Base-by-base conservation (phyloP, 35 echinoderm and acorn worm genomes). In the Strongylocentrotus purpuratus region DNA sequence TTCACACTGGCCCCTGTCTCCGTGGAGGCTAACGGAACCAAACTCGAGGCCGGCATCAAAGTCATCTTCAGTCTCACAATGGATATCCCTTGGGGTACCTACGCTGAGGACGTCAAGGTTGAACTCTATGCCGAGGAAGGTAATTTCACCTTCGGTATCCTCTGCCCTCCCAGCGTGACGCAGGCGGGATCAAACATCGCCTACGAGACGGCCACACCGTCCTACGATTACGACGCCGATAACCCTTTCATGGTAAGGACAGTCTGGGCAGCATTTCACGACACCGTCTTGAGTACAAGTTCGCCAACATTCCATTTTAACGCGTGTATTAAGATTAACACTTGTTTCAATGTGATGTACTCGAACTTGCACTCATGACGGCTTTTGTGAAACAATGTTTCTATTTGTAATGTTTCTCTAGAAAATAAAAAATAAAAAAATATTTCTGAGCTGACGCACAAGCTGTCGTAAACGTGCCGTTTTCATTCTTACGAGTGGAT, bases 91-190 rank as follows among this genome's bases (percentile, higher is more conserved):
- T 22, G 46, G 18, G 91, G 33, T 31, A 93, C 91, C 6, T 93
- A 93, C 91, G 48, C 91, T 3, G 91, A 93, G 22, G 91, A 93
- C 31, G 91, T 93, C 4, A 47, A 58, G 31, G 91, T 93, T 5
- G 91, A 93, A 33, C 48, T 93, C 33, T 93, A 93, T 46, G 91
- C 91, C 48, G 91, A 93, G 25, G 91, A 93, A 46, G 48, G 48
- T 3, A 58, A 93, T 47, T 93, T 93, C 31, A 93, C 45, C 7
- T 93, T 93, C 13, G 91, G 91, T 58, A 46, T 93, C 9, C 46
- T 93, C 22, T 93, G 91, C n/a, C 91, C 91, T 9, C 91, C 91
- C 17, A 93, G 25, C 48, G 48, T 93, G 4, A 93, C 91, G 22
- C 91, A 93, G 20, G 47, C 48, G 14, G 91, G 91, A 12, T 47